Base-by-base conservation (phyloP, 2,888 invertebrate genomes). In the Pseudanteris insignis region DNA sequence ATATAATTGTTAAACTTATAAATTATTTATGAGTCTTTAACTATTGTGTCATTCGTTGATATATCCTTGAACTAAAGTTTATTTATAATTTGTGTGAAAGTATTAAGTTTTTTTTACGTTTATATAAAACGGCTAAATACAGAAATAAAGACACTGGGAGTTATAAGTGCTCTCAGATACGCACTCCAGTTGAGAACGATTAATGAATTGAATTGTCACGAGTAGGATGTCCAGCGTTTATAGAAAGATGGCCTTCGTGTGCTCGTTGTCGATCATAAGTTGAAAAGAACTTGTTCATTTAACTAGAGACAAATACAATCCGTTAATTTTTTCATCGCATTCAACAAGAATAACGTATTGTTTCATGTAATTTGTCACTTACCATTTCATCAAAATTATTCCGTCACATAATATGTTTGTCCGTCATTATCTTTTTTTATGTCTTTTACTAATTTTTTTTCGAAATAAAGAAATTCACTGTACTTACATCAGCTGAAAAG, bases 161-260 rank as follows among this genome's bases (percentile, higher is more conserved):
- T 25, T 53, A 43, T 43, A 41, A 53, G 41, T 43, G 3, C 14
- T 38, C 43, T 15, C n/a, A 38, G 44, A 54, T 46, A 53, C 33
- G 38, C 44, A 38, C 32, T 46, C 46, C 30, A 54, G 38, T 38
- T 10, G 38, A 13, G 29, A 38, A 32, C 46, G 46, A 54, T 55
- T 55, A 55, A 55, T 47, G 28, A 55, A 38, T 40, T 46, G 46
- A 55, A 55, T 46, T 54, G 54, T 54, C 29, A 25, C 44, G 53
- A 53, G 54, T 38, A 40, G 54, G 54, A 54, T 40, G 50, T 24
- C 14, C 24, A 21, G 15, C 37, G 14, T 53, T 30, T 53, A 44
- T 44, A 32, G 37, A 51, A 51, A 43, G 36, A 53, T 25, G 41
- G 36, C 40, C 41, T 51, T 38, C 38, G 28, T 21, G 13, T 10